phyloP scores from a whole-genome alignment of 2,113 vertebrate species.

The Setophaga petechia region DNA sequence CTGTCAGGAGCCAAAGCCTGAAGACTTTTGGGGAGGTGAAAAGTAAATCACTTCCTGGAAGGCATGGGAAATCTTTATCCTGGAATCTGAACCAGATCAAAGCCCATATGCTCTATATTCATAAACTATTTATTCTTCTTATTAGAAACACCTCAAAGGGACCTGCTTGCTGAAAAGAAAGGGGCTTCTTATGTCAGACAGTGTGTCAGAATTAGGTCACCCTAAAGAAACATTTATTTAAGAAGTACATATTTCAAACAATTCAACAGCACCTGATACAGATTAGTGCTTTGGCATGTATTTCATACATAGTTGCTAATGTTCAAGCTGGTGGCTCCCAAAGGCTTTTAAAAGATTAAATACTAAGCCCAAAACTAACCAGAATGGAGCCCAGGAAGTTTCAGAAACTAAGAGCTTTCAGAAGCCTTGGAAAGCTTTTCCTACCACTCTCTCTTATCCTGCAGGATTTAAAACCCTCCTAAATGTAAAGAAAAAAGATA shows the following conservation, averaged over 20 bases:
- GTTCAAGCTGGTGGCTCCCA: background rate
- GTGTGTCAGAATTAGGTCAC: background rate
- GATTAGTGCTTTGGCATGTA: background rate
- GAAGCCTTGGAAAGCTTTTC: background rate
- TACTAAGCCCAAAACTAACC: background rate
- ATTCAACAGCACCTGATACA: background rate
- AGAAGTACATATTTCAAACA: background rate
- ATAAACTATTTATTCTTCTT: background rate
- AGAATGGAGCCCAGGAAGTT: background rate
- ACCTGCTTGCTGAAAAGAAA: background rate
- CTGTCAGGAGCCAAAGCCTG: background rate
- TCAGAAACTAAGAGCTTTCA: background rate
- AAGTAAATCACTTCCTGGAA: background rate
- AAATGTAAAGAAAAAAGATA: background rate
- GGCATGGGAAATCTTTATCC: background rate
- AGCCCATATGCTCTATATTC: background rate
- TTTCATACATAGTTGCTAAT: background rate
- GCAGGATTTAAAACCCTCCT: background rate
- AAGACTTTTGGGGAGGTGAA: background rate
- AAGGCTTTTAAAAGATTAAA: background rate
- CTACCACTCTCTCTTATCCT: background rate
- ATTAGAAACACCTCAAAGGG: background rate
- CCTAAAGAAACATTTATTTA: background rate
- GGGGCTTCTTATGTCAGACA: fast-evolving
- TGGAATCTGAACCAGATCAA: background rate